Evolutionary conservation across 1,140 invertebrate species (phyloP).

Genomic region (Daktulosphaira vitifoliae): DNA sequence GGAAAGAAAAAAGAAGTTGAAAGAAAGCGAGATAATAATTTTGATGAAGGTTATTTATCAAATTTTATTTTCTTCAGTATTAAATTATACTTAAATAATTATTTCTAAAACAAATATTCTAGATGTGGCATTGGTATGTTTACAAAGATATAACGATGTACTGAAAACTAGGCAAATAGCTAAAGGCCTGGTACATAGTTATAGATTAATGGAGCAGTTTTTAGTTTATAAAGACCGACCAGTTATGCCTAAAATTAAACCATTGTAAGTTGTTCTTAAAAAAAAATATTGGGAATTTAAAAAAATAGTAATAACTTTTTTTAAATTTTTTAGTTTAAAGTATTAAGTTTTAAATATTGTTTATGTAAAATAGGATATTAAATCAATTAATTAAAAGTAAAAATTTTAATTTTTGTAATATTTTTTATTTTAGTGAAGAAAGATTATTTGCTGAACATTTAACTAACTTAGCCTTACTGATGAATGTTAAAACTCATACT

Average conservation of each 20-base stretch:
- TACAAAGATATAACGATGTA: background rate
- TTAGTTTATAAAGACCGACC: background rate
- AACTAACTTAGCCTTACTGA: background rate
- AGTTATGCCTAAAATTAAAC: conserved; percentile 10
- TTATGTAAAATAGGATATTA: too few relatives aligned
- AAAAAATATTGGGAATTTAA: background rate
- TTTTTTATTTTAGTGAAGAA: background rate
- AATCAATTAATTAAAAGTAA: too few relatives aligned
- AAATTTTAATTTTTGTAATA: too few relatives aligned
- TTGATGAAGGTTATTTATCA: conserved; percentile 8
- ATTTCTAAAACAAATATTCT: background rate
- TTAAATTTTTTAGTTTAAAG: background rate
- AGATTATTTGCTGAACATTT: background rate
- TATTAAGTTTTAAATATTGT: too few relatives aligned
- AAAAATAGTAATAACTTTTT: background rate
- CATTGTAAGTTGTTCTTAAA: background rate
- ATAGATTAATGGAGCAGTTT: conserved; percentile 13
- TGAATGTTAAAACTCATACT: background rate
- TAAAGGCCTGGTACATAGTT: background rate
- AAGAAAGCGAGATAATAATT: background rate
- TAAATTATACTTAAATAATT: background rate
- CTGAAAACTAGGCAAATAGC: background rate
- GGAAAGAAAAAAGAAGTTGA: background rate
- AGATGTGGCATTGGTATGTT: background rate
- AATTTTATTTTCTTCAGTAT: too few relatives aligned